Base-by-base conservation (phyloP, 2,797 vertebrate species). In the Oreochromis grahami region DNA sequence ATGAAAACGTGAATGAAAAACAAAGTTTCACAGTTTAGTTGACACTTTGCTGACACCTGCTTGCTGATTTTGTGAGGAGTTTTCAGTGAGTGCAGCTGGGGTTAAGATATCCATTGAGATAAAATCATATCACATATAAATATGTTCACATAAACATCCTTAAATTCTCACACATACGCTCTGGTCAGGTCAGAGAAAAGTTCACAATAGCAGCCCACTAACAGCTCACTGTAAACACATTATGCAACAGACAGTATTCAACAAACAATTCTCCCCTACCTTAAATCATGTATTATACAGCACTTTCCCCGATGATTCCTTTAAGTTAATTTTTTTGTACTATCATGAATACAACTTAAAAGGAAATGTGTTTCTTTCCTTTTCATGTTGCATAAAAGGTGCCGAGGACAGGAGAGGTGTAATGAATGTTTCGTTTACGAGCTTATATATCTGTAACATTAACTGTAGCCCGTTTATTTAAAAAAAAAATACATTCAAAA, bases 241-340 rank as follows among this genome's bases (percentile, higher is more conserved):
- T 89, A 80, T 55, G 74, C 84, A 89, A 88, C 88, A 76, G 13
- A 7, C 5, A n/a, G 26, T 45, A 74, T 63, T 80, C 24, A 83
- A 26, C 8, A 56, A 70, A 78, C 41, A 77, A 19, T 38, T 43
- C 78, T 89, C 70, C 76, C 60, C 43, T n/a, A 24, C 53, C 45
- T n/a, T 70, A 76, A 50, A 34, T 13, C 1, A 3, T 60, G 14
- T 50, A 36, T 38, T 76, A 43, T 19, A 48, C 7, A 26, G 63
- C 12, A 1, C 36, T 81, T 55, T 58, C 8, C 5, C 7, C 2
- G 8, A 11, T 81, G 13, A 19, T 4, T 58, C 3, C 4, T 58
- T 60, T 24, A 36, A 36, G 17, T 70, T 4, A 26, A 29, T 74
- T 15, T 17, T 74, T 48, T 32, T 1, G 1, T 72, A 12, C 6